phyloP scores from a whole-genome alignment of 2,888 invertebrate genomes.

The Nymphalis c-album region DNA sequence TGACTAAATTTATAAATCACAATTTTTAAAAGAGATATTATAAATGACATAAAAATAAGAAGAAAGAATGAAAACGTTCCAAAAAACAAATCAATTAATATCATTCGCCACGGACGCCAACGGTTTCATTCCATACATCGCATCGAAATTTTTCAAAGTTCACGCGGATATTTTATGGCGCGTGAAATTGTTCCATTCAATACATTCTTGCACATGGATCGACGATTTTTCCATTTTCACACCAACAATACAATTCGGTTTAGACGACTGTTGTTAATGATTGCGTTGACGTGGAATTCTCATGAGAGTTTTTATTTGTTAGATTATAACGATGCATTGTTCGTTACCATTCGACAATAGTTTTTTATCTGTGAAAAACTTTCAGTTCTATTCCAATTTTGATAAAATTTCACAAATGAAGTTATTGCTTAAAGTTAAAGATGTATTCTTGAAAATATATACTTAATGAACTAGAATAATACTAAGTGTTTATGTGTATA shows the following conservation, averaged over 20 bases:
- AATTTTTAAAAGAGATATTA: slow-evolving; percentile 11
- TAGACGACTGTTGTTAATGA: slow-evolving; percentile 66
- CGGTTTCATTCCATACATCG: slow-evolving; percentile 62
- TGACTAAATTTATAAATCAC: neutral
- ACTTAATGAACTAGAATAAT: too few relatives aligned
- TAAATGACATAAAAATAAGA: slow-evolving; percentile 18
- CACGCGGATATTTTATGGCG: slow-evolving; percentile 70
- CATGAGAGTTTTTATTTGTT: slow-evolving; percentile 49
- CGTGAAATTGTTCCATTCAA: slow-evolving; percentile 78
- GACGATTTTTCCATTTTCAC: slow-evolving; percentile 76
- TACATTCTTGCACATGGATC: slow-evolving; percentile 57
- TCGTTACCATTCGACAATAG: slow-evolving; percentile 16
- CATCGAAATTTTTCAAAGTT: slow-evolving; percentile 61
- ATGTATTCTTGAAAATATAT: too few relatives aligned
- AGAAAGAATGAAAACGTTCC: slow-evolving; percentile 47
- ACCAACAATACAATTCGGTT: slow-evolving; percentile 68
- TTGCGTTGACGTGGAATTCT: slow-evolving; percentile 56
- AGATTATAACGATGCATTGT: slow-evolving; percentile 42
- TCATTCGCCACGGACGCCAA: slow-evolving; percentile 75
- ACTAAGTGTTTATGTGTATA: too few relatives aligned
- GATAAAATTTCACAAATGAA: neutral
- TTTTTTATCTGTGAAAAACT: slow-evolving; percentile 21
- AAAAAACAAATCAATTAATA: slow-evolving; percentile 77
- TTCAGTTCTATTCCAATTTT: neutral
- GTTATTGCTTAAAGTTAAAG: too few relatives aligned